Percentiles rank a stretch among this genome's conserved stretches.
Evolutionary conservation across 2,113 vertebrate genomes (phyloP).

Genomic region (Grammomys dolichurus): DNA sequence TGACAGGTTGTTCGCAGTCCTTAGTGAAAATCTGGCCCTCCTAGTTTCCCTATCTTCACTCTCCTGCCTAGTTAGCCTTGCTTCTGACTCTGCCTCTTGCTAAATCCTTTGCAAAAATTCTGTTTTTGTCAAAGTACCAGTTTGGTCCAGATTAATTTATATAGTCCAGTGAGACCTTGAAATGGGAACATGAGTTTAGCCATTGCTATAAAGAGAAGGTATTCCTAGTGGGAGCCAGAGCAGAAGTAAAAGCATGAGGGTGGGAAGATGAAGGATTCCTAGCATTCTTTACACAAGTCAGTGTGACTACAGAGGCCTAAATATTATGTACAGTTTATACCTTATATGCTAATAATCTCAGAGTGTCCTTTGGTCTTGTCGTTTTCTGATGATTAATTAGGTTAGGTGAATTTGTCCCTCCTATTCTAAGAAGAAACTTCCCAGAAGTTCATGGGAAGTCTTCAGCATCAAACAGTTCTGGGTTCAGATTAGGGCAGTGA

Average conservation of each 20-base stretch:
- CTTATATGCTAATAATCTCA: neutral
- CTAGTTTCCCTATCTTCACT: neutral
- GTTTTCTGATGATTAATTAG: neutral
- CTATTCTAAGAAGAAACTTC: slow-evolving; percentile 17
- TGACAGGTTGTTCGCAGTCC: neutral
- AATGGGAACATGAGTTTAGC: neutral
- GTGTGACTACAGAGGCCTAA: neutral
- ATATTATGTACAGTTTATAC: neutral
- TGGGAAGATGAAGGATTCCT: neutral
- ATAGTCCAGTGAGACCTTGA: neutral
- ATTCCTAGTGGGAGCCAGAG: neutral
- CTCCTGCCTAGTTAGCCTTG: neutral
- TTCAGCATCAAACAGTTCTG: neutral
- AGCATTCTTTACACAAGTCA: neutral
- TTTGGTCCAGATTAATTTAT: neutral
- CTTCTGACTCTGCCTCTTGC: neutral
- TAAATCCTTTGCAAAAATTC: neutral
- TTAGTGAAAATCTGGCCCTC: neutral
- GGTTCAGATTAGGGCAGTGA: slow-evolving; percentile 7
- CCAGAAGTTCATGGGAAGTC: neutral
- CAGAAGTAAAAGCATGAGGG: neutral
- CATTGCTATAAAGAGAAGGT: neutral
- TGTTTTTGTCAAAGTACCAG: neutral
- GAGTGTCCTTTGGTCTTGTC: neutral
- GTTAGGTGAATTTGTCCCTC: neutral